Conservation (phyloP, 2,113 vertebrate genomes). For the Porphyrio hochstetteri region DNA sequence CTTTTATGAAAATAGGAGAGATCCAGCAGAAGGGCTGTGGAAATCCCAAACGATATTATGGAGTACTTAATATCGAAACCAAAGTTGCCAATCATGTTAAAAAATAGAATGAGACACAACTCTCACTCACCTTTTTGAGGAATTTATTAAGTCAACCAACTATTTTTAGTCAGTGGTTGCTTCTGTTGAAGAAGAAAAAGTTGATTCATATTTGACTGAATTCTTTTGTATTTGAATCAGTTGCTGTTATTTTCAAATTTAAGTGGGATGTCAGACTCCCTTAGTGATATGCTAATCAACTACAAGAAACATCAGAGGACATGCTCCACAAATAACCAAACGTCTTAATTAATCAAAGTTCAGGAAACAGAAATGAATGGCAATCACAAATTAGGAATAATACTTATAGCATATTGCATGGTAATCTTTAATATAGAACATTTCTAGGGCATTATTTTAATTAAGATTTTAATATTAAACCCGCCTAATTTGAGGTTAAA, state of each 20-base stretch:
- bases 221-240: slow-evolving; percentile 12
- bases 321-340: background rate
- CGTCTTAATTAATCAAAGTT: background rate
- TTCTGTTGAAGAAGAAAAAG: background rate
- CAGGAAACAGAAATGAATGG: background rate
- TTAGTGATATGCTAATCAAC: background rate
- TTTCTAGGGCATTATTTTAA: background rate
- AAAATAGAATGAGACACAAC: background rate
- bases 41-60: background rate
- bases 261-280: background rate
- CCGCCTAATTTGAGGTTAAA: background rate
- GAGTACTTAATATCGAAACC: no score
- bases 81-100: background rate
- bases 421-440: background rate
- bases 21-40: background rate
- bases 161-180: background rate
- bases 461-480: background rate
- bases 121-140: background rate
- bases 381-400: background rate
- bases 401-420: background rate
- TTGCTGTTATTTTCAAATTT: slow-evolving; percentile 2
- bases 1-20: background rate
- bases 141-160: background rate
- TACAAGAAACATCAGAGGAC: background rate
- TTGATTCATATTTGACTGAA: background rate